Conservation (phyloP, 2,113 vertebrate genomes). For the Perca flavescens region DNA sequence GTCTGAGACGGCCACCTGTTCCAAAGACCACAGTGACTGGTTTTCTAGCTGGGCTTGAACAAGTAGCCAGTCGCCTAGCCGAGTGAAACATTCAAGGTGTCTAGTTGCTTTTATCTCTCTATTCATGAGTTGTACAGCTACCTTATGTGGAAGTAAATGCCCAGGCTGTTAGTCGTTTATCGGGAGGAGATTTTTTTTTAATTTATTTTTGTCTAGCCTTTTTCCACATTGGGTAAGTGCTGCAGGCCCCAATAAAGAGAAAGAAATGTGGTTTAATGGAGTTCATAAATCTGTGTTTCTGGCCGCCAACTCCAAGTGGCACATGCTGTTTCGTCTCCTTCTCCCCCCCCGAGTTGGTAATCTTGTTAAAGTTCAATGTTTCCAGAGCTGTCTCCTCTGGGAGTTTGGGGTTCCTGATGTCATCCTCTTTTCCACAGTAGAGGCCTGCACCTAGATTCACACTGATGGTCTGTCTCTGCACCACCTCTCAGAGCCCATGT, state of each 20-base stretch:
- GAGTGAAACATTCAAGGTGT: conserved; percentile 51
- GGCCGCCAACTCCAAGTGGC: conserved; percentile 77
- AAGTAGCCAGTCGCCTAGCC: conserved; percentile 33
- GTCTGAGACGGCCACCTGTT: conserved; percentile 78
- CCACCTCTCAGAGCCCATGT: conserved; percentile 26
- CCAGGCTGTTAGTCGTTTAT: conserved; percentile 80
- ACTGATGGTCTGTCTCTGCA: conserved; percentile 35
- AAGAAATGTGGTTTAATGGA: conserved; percentile 83
- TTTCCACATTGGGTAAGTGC: conserved; percentile 75
- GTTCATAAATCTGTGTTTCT: conserved; percentile 85
- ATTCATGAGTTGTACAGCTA: conserved; percentile 50
- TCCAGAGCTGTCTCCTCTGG: conserved; percentile 70
- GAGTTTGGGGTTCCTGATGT: conserved; percentile 63
- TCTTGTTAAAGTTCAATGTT: conserved; percentile 81
- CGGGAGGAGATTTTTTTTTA: conserved; percentile 58
- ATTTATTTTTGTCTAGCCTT: conserved; percentile 11
- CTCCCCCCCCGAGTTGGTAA: conserved; percentile 65
- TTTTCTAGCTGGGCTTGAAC: conserved; percentile 46
- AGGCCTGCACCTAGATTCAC: conserved; percentile 46
- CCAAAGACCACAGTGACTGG: conserved; percentile 67
- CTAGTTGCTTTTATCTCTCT: conserved; percentile 58
- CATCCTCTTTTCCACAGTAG: conserved; percentile 58
- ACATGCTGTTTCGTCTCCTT: conserved; percentile 66
- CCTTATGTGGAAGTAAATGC: conserved; percentile 65
- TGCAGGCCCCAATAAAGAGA: conserved; percentile 81